Conservation (phyloP, 2,888 invertebrate genomes). For the Drosophila mimica region DNA sequence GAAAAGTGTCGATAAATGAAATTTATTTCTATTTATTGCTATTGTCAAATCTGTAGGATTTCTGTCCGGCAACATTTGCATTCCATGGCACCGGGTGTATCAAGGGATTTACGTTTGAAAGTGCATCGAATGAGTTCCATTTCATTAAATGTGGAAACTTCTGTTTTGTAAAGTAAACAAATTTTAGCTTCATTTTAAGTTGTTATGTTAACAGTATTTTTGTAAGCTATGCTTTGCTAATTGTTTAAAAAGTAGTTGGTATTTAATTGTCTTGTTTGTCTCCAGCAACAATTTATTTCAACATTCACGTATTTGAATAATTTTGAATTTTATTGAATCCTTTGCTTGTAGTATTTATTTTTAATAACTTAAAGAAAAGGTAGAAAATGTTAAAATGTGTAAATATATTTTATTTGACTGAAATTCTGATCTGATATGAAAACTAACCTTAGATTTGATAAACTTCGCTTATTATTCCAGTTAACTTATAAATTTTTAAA, state of each 20-base stretch:
- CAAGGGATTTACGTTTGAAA: conserved; percentile 37
- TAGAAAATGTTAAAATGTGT: neutral
- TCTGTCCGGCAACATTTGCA: conserved; percentile 37
- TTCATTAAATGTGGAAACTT: neutral
- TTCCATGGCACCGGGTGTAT: conserved; percentile 22
- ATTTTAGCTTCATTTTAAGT: conserved; percentile 26
- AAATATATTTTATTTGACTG: neutral
- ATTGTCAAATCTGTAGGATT: conserved; percentile 42
- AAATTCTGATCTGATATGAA: neutral
- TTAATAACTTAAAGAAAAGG: neutral
- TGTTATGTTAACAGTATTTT: neutral
- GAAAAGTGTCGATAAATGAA: conserved; percentile 62
- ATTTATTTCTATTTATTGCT: conserved; percentile 71
- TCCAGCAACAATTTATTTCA: neutral
- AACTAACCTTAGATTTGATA: neutral
- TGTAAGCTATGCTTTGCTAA: neutral
- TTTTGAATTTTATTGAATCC: neutral
- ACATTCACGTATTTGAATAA: neutral
- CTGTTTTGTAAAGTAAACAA: conserved; percentile 15
- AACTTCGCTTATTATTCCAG: neutral
- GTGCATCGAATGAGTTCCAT: neutral
- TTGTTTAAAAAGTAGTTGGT: neutral
- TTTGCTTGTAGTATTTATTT: neutral
- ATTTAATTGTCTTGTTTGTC: neutral
- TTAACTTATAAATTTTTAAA: neutral